Conservation (phyloP, 2,113 vertebrate genomes). For the Prunella himalayana region DNA sequence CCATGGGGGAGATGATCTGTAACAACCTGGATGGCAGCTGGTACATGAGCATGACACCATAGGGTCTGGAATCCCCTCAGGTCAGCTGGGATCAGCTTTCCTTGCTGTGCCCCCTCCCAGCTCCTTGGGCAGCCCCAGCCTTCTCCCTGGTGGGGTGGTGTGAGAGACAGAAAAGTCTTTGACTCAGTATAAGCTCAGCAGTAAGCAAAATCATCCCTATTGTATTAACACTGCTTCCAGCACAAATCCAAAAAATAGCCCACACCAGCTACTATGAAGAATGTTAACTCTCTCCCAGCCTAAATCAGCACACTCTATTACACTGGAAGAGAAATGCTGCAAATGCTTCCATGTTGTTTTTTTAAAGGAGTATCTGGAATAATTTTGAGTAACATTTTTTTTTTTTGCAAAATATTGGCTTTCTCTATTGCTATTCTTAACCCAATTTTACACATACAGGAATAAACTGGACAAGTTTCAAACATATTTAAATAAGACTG, state of each 20-base stretch:
- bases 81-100: not conserved
- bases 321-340: not conserved
- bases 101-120: not conserved
- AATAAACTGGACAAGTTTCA: not conserved
- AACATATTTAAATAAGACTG: not conserved
- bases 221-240: not conserved
- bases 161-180: not conserved
- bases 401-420: not conserved
- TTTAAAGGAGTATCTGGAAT: not conserved
- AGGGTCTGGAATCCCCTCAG: not conserved
- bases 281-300: not conserved
- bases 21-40: not conserved
- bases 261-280: not conserved
- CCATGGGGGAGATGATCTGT: not conserved
- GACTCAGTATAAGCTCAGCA: not conserved
- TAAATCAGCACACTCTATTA: not conserved
- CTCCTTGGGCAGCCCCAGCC: not conserved
- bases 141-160: fast-evolving
- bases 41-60: fast-evolving
- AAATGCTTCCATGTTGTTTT: not conserved
- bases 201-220: not conserved
- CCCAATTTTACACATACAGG: not conserved
- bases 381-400: not conserved
- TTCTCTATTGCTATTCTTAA: not conserved
- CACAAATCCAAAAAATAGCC: not conserved